A percentile compares a stretch with the other conserved stretches of the same genome.
phyloP scores from a whole-genome alignment of 2,888 invertebrate species.

The Alsophila aescularia region DNA sequence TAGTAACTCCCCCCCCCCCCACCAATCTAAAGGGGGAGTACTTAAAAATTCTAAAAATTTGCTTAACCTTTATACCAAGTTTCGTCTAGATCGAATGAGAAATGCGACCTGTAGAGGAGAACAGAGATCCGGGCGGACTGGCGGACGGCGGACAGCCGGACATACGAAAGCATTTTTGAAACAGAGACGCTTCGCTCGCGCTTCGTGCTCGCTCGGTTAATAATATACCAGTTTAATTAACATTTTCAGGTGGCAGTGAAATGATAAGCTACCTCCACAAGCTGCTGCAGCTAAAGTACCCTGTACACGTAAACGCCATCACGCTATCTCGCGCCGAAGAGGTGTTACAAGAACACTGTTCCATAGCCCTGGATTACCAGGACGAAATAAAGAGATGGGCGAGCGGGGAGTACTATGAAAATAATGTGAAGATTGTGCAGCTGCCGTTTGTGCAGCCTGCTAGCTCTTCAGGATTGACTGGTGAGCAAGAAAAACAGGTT shows the following conservation, averaged over 20 bases:
- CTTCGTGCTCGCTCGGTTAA: no score
- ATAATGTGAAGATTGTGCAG: constrained; percentile 93
- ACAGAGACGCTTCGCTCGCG: no score
- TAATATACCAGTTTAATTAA: no score
- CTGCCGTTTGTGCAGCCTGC: constrained; percentile 90
- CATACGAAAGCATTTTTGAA: no score
- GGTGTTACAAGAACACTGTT: constrained; percentile 91
- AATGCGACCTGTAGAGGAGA: no score
- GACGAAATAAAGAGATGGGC: constrained; percentile 93
- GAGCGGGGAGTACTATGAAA: constrained; percentile 91
- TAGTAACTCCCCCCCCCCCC: no score
- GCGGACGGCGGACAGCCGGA: no score
- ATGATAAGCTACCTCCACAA: constrained; percentile 93
- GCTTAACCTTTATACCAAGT: no score
- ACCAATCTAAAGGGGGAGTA: no score
- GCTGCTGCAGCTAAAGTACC: constrained; percentile 95
- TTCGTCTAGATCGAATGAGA: no score
- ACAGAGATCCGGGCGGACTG: no score
- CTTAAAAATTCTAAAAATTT: no score
- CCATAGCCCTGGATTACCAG: constrained; percentile 91
- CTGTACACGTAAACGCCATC: constrained; percentile 94
- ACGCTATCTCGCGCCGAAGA: constrained; percentile 95
- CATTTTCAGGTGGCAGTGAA: constrained; percentile 88
- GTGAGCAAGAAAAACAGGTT: constrained; percentile 54
- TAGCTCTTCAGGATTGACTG: constrained; percentile 86